Percentiles rank a stretch among this genome's conserved stretches.
phyloP scores from a whole-genome alignment of 2,888 invertebrate genomes.

The Pseudococcus longispinus region DNA sequence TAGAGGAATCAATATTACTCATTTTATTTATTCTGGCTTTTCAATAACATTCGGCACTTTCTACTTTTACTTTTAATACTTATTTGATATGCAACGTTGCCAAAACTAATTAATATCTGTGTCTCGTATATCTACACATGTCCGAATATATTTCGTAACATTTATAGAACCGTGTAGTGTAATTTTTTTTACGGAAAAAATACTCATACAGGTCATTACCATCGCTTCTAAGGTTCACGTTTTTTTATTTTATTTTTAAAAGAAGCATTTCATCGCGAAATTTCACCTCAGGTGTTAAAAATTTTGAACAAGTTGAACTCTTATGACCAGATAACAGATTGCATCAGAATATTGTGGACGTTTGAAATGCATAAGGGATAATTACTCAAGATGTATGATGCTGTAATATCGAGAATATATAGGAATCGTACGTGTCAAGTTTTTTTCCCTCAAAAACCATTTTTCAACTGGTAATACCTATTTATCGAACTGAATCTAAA shows the following conservation, averaged over 20 bases:
- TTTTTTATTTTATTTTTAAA: not conserved
- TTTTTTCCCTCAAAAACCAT: not conserved
- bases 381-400: not conserved
- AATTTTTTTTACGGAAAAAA: constrained; percentile 4
- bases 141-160: not conserved
- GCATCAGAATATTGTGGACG: constrained; percentile 7
- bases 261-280: not conserved
- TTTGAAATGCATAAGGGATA: not conserved
- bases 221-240: not conserved
- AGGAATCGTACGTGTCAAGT: not conserved
- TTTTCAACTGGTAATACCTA: not conserved
- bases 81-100: constrained; percentile 30
- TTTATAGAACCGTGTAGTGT: not conserved
- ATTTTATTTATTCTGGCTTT: constrained; percentile 19
- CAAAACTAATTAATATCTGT: constrained; percentile 37
- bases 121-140: not conserved
- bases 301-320: constrained; percentile 29
- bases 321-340: not conserved
- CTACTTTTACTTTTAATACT: constrained; percentile 52
- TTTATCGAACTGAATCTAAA: not conserved
- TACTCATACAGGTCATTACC: constrained; percentile 10
- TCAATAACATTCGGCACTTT: constrained; percentile 47
- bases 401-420: not conserved
- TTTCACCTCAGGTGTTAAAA: constrained; percentile 17
- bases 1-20: constrained; percentile 26